These are phyloP conservation scores for Epinotia nisella DNA, from an alignment of 2,888 invertebrate genomes.

Conservation along the genomic window DNA sequence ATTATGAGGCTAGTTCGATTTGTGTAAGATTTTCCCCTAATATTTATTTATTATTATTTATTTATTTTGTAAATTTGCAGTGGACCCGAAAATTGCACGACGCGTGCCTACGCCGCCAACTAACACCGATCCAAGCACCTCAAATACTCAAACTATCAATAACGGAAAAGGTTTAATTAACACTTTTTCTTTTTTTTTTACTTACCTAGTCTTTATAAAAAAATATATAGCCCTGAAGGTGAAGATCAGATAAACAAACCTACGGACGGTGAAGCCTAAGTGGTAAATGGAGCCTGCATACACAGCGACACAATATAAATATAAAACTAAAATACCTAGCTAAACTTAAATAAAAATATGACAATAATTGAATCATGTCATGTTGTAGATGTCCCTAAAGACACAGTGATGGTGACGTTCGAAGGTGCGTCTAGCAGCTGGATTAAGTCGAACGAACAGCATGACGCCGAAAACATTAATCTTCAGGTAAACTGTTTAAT, in stretches of 20 bases:
- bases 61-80: slow-evolving; percentile 45
- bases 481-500: slow-evolving; percentile 52
- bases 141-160: slow-evolving; percentile 55
- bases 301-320: too few species aligned
- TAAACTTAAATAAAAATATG: background rate
- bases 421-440: slow-evolving; percentile 80
- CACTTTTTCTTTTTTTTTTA: too few species aligned
- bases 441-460: slow-evolving; percentile 70
- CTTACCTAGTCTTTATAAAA: too few species aligned
- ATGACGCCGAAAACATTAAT: slow-evolving; percentile 77
- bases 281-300: too few species aligned
- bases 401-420: slow-evolving; percentile 65
- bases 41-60: too few species aligned
- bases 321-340: too few species aligned
- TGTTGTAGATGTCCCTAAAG: slow-evolving; percentile 52
- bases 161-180: slow-evolving; percentile 52
- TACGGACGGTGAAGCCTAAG: too few species aligned
- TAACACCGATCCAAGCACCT: slow-evolving; percentile 59
- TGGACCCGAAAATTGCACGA: slow-evolving; percentile 47
- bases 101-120: slow-evolving; percentile 40
- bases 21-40: too few species aligned
- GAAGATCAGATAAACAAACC: too few species aligned
- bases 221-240: too few species aligned
- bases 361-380: background rate
- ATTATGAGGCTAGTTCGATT: too few species aligned